Conservation (phyloP, 2,888 invertebrate species). For the Pedicia rivosa region DNA sequence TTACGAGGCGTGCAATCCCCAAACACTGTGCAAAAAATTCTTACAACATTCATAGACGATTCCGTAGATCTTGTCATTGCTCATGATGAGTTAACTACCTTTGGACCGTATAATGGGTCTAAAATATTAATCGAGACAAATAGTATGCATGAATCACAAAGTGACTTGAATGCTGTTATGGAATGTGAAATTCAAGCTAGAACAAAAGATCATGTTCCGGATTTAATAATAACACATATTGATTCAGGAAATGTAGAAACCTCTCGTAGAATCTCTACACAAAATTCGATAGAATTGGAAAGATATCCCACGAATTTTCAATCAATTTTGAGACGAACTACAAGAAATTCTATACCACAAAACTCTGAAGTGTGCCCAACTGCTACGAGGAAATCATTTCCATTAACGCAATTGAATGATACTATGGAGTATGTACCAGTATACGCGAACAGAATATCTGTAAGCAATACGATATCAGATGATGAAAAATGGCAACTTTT, state of each 20-base stretch:
- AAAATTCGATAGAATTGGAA: not conserved
- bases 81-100: constrained; percentile 42
- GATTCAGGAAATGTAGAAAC: not conserved
- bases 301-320: too few species aligned
- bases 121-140: too few species aligned
- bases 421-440: constrained; percentile 26
- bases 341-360: constrained; percentile 14
- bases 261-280: not conserved
- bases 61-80: constrained; percentile 44
- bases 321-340: constrained; percentile 1
- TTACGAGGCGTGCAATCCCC: constrained; percentile 54
- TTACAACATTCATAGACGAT: constrained; percentile 26
- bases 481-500: constrained; percentile 31
- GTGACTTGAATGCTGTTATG: not conserved
- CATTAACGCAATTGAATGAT: constrained; percentile 4
- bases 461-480: constrained; percentile 24
- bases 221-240: constrained; percentile 1
- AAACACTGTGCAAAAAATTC: constrained; percentile 43
- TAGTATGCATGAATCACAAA: not conserved
- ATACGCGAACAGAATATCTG: constrained; percentile 25
- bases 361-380: too few species aligned
- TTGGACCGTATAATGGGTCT: not conserved
- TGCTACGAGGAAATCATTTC: constrained; percentile 9
- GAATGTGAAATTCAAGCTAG: not conserved
- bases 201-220: constrained; percentile 1